These are phyloP conservation scores for Malacoctenus gilli DNA, from an alignment of 2,797 vertebrate species.

Conservation along the genomic window DNA sequence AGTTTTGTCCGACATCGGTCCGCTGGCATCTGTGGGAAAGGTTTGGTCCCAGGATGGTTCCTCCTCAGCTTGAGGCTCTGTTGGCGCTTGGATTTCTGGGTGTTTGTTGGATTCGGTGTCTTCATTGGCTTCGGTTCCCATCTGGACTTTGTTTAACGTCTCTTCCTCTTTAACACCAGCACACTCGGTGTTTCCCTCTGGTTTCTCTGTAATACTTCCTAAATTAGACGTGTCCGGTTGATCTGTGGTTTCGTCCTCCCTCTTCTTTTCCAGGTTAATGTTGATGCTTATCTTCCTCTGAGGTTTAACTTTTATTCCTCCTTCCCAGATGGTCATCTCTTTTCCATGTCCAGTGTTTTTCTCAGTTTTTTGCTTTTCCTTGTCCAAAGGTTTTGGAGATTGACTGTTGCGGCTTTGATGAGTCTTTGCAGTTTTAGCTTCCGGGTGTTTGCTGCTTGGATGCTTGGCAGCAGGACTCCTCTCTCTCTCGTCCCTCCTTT, in stretches of 20 bases:
- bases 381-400: conserved; percentile 72
- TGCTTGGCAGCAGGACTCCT: conserved; percentile 70
- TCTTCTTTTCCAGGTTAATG: conserved; percentile 90
- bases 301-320: conserved; percentile 81
- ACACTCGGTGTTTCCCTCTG: conserved; percentile 82
- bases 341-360: conserved; percentile 69
- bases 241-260: conserved; percentile 76
- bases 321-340: conserved; percentile 68
- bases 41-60: conserved; percentile 11
- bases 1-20: neutral
- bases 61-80: conserved; percentile 8
- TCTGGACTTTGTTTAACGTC: conserved; percentile 65
- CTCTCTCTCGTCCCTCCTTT: conserved; percentile 71
- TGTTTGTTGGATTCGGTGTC: conserved; percentile 16
- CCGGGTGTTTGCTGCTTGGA: conserved; percentile 70
- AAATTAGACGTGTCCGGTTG: conserved; percentile 52
- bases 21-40: conserved; percentile 14
- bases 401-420: conserved; percentile 52
- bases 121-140: neutral
- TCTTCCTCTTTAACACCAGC: conserved; percentile 60
- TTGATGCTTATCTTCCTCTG: conserved; percentile 95
- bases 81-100: conserved; percentile 7
- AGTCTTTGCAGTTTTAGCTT: conserved; percentile 73
- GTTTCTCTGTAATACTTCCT: conserved; percentile 80
- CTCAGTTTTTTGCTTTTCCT: conserved; percentile 75